These are phyloP conservation scores for Xylota sylvarum DNA, from an alignment of 2,888 invertebrate genomes.

Conservation along the genomic window DNA sequence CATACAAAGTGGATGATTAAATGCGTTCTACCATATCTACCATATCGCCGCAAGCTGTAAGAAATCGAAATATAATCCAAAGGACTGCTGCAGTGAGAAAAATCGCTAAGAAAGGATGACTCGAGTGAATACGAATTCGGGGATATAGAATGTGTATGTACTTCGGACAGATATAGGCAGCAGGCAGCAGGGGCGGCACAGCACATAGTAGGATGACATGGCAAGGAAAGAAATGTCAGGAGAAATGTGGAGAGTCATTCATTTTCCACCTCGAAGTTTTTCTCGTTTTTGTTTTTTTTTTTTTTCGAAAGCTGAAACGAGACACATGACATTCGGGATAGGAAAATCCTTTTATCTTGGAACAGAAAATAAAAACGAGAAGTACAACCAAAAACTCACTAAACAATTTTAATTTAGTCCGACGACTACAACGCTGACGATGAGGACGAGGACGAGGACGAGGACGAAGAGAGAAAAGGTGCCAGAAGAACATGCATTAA, in stretches of 20 bases:
- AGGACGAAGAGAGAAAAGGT: slow-evolving; percentile 31
- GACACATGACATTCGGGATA: slow-evolving; percentile 63
- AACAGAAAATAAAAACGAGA: slow-evolving; percentile 14
- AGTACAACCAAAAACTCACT: slow-evolving; percentile 56
- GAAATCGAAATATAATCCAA: slow-evolving; percentile 74
- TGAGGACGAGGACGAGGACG: background rate
- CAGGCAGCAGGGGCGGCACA: background rate
- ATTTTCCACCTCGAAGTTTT: slow-evolving; percentile 57
- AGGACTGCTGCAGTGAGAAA: slow-evolving; percentile 45
- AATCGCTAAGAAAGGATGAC: slow-evolving; percentile 41
- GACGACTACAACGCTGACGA: slow-evolving; percentile 30
- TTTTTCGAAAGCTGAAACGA: slow-evolving; percentile 44
- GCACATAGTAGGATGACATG: slow-evolving; percentile 47
- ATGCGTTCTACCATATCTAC: slow-evolving; percentile 47
- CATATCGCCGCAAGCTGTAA: slow-evolving; percentile 22
- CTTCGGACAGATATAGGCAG: slow-evolving; percentile 33
- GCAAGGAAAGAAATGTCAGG: slow-evolving; percentile 43
- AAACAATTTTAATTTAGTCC: slow-evolving; percentile 75
- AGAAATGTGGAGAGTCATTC: slow-evolving; percentile 67
- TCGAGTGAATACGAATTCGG: slow-evolving; percentile 11
- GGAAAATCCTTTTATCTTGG: slow-evolving; percentile 50
- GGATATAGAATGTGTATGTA: background rate
- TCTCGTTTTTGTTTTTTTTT: slow-evolving; percentile 38
- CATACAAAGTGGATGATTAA: slow-evolving; percentile 77
- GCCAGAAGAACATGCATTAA: slow-evolving; percentile 64